Evolutionary conservation across 1,140 invertebrate species (phyloP).

Genomic region (Diorhabda elongata): DNA sequence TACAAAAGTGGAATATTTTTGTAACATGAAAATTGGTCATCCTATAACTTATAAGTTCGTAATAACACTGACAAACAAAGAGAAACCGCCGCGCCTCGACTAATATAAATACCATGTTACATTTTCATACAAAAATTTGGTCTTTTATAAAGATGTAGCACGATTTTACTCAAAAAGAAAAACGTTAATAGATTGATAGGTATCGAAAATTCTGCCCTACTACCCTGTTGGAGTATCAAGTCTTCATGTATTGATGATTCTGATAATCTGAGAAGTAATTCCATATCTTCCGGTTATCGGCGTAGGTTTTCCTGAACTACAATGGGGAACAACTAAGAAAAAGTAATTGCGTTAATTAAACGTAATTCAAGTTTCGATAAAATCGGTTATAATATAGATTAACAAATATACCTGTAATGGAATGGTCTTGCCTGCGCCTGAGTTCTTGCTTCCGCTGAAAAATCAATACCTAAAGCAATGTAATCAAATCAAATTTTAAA

Average conservation of each 20-base stretch:
- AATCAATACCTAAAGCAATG: conserved; percentile 48
- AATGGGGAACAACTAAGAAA: no score
- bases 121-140: conserved; percentile 19
- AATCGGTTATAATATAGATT: background rate
- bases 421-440: conserved; percentile 38
- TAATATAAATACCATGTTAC: conserved; percentile 18
- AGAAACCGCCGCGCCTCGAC: background rate
- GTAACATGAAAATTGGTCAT: no score
- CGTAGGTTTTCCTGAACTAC: no score
- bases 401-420: conserved; percentile 38
- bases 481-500: conserved; percentile 46
- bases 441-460: conserved; percentile 42
- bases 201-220: conserved; percentile 32
- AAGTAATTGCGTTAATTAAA: no score
- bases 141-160: conserved; percentile 26
- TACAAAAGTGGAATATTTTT: no score
- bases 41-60: no score
- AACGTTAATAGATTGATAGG: conserved; percentile 16
- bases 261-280: background rate
- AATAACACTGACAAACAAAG: background rate
- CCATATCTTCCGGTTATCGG: no score
- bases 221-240: conserved; percentile 32
- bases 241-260: conserved; percentile 8
- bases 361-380: no score
- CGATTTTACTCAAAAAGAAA: conserved; percentile 23